These are phyloP conservation scores for Dryomyza anilis DNA, from an alignment of 2,888 invertebrate genomes.

Conservation along the genomic window DNA sequence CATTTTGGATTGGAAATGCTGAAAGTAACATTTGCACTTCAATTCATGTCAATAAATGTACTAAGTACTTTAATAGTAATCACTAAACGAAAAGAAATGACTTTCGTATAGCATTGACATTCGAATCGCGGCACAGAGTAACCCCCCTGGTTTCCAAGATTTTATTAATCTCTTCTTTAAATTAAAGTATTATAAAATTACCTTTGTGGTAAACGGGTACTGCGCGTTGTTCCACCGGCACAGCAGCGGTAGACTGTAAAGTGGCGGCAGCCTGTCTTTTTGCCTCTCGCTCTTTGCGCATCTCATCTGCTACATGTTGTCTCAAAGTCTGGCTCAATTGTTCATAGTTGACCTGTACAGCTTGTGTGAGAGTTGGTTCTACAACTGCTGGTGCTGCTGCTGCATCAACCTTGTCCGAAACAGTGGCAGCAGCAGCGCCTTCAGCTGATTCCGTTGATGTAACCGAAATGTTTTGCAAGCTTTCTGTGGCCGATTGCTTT, in stretches of 20 bases:
- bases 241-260: conserved; percentile 9
- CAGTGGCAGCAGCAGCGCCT: conserved; percentile 20
- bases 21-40: too few species aligned
- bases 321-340: conserved; percentile 48
- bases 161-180: not conserved
- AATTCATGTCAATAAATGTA: too few species aligned
- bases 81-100: too few species aligned
- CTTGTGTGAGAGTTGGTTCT: conserved; percentile 5
- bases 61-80: too few species aligned
- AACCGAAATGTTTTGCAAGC: conserved; percentile 9
- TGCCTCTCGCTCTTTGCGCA: conserved; percentile 34
- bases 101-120: too few species aligned
- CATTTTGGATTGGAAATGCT: too few species aligned
- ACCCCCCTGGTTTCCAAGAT: too few species aligned
- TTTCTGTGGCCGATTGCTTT: conserved; percentile 29
- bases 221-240: conserved; percentile 41
- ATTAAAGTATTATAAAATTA: conserved; percentile 34
- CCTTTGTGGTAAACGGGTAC: conserved; percentile 49
- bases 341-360: conserved; percentile 38
- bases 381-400: not conserved
- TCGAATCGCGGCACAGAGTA: too few species aligned
- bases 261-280: conserved; percentile 30
- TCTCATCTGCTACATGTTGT: not conserved
- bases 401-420: conserved; percentile 25
- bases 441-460: conserved; percentile 5